These are phyloP conservation scores for Cetoscarus ocellatus DNA, from an alignment of 2,797 vertebrate genomes.

Conservation along the genomic window DNA sequence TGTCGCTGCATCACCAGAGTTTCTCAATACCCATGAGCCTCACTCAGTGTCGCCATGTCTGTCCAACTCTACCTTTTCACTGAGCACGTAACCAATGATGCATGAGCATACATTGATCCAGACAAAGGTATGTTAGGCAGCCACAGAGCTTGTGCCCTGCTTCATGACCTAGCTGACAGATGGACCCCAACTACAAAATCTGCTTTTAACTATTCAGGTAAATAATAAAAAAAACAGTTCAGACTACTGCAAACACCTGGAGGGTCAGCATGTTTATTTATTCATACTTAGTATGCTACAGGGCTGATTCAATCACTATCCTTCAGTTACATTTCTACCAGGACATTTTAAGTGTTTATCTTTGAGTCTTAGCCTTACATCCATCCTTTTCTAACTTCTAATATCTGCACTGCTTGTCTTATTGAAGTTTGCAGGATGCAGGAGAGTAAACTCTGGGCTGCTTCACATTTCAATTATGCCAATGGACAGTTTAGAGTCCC, in stretches of 20 bases:
- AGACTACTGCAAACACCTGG: not conserved
- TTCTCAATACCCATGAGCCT: conserved; percentile 49
- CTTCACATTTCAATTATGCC: too few species aligned
- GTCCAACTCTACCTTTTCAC: not conserved
- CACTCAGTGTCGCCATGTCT: conserved; percentile 37
- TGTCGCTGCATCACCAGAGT: conserved; percentile 49
- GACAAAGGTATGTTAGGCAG: not conserved
- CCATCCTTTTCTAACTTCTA: too few species aligned
- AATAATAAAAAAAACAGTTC: not conserved
- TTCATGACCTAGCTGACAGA: not conserved
- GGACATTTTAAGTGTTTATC: not conserved
- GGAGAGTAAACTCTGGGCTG: too few species aligned
- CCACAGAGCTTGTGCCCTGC: conserved; percentile 12
- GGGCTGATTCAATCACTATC: too few species aligned
- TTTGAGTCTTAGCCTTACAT: not conserved
- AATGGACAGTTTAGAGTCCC: too few species aligned
- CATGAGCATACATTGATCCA: conserved; percentile 11
- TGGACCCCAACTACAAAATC: not conserved
- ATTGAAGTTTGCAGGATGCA: too few species aligned
- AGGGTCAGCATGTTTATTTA: too few species aligned
- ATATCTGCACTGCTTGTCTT: too few species aligned
- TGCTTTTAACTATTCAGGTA: not conserved
- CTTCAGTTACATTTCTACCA: not conserved
- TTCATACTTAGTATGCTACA: too few species aligned
- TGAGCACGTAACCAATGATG: conserved; percentile 15